Conservation (phyloP, 92 coral and sea anemone genomes). For the Porites evermanni region DNA sequence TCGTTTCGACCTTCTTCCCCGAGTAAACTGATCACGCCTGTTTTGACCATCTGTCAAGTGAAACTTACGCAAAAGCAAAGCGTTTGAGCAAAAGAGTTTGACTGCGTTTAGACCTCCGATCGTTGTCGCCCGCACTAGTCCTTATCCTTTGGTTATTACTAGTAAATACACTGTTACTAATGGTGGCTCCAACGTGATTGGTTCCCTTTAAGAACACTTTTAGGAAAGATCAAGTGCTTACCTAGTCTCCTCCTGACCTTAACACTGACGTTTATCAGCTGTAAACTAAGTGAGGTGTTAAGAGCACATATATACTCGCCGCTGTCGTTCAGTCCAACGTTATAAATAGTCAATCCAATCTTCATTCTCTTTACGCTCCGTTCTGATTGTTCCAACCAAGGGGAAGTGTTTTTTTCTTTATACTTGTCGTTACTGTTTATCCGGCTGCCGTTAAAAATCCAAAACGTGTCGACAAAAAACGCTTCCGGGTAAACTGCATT, state of each 20-base stretch:
- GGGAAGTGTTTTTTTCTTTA: not conserved
- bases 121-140: no score
- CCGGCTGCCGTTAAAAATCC: constrained; percentile 25
- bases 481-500: constrained; percentile 12
- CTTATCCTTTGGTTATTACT: no score
- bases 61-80: no score
- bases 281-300: constrained; percentile 29
- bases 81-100: no score
- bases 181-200: no score
- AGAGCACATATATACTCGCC: constrained; percentile 28
- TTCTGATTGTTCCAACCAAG: not conserved
- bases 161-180: no score
- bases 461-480: constrained; percentile 15
- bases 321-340: not conserved
- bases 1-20: no score
- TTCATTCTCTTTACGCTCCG: not conserved
- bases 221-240: no score
- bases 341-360: constrained; percentile 6
- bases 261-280: constrained; percentile 13
- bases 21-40: no score
- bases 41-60: no score
- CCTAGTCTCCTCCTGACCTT: not conserved
- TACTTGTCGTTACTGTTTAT: not conserved
- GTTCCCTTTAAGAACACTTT: no score
- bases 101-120: no score